Conservation (phyloP, 2,797 vertebrate genomes). For the Anguilla megastoma region DNA sequence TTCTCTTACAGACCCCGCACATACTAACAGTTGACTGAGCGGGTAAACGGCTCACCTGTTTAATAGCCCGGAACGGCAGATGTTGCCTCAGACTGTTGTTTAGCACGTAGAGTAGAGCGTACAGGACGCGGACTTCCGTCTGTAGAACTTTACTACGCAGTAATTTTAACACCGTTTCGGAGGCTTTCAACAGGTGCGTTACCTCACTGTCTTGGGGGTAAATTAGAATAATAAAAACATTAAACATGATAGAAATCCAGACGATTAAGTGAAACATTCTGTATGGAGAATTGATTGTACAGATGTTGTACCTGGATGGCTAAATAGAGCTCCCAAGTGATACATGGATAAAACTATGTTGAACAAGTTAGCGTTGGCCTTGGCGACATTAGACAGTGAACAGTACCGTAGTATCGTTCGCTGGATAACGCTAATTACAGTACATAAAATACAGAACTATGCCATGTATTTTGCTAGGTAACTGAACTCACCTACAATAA, state of each 20-base stretch:
- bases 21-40: neutral
- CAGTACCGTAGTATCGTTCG: too few species aligned
- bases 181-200: slow-evolving; percentile 58
- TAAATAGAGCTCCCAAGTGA: neutral
- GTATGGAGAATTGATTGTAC: neutral
- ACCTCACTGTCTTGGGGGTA: slow-evolving; percentile 63
- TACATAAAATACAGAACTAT: too few species aligned
- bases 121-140: slow-evolving; percentile 77
- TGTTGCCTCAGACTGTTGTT: slow-evolving; percentile 75
- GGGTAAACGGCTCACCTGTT: slow-evolving; percentile 76
- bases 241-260: neutral
- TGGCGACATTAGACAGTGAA: too few species aligned
- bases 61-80: slow-evolving; percentile 76
- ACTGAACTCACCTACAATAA: too few species aligned
- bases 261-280: neutral
- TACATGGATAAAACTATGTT: neutral
- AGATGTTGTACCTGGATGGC: neutral
- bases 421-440: too few species aligned
- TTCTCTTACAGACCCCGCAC: too few species aligned
- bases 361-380: too few species aligned
- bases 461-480: too few species aligned
- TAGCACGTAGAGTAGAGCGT: slow-evolving; percentile 74
- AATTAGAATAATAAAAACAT: neutral
- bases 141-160: slow-evolving; percentile 70
- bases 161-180: slow-evolving; percentile 55